Base-by-base conservation (phyloP, 2,113 vertebrate genomes). In the Poeciliopsis occidentalis region DNA sequence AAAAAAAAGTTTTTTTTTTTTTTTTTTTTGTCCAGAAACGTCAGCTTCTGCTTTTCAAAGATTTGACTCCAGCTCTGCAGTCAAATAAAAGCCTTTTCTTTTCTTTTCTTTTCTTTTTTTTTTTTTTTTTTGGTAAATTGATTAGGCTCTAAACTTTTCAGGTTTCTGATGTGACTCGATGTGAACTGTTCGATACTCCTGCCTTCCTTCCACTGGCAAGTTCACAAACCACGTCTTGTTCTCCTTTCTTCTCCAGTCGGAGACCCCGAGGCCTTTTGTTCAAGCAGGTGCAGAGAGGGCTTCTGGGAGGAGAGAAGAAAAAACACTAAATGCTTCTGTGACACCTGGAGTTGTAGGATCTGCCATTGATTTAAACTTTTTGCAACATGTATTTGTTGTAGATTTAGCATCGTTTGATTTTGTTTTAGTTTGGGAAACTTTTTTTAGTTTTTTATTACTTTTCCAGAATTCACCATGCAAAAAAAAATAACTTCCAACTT, bases 11-110 rank as follows among this genome's bases (percentile, higher is more conserved):
- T n/a, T n/a, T n/a, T 70, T 37, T 67, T 73, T 80, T 72, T 72
- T 60, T 57, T 81, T 68, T 44, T 32, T 69, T 70, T 73, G 82
- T 75, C 26, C 75, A 88, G 88, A 69, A 83, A 92, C 91, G 81
- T 89, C 85, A 89, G 87, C 83, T 72, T 89, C 84, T 87, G 85
- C 87, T 87, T 93, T 92, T 93, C 89, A 94, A 92, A 94, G 90
- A 89, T 76, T 84, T 89, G 88, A 91, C 91, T 92, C 83, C 68
- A 88, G 87, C 85, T 88, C 86, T 66, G 88, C 88, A 90, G 89
- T 92, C 88, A 91, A 91, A 90, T 85, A 84, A 84, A 89, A 88
- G 81, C 84, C 85, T 87, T 89, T 31, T 30, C 3, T 30, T 30
- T 30, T 30, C 30, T 27, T n/a, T n/a, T n/a, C 27, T 27, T 27